Conservation (phyloP, 1,140 invertebrate species). For the Drosophila sturtevanti region DNA sequence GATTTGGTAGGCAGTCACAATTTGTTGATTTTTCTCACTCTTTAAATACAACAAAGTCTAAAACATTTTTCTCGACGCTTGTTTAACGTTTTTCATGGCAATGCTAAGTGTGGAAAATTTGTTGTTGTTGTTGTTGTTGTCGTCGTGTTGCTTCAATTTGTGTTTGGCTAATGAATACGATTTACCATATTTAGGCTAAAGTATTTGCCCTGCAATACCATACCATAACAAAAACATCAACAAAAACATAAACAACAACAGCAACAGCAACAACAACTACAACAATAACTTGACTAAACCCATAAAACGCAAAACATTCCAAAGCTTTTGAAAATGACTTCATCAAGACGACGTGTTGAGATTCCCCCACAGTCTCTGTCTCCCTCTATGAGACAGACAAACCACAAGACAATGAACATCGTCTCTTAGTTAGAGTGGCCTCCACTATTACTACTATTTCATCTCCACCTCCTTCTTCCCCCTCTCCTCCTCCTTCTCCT, state of each 20-base stretch:
- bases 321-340: constrained; percentile 42
- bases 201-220: constrained; percentile 29
- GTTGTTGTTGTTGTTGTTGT: constrained; percentile 21
- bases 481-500: neutral
- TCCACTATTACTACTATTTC: neutral
- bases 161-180: constrained; percentile 73
- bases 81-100: constrained; percentile 59
- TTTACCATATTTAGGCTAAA: constrained; percentile 62
- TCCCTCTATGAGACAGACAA: neutral
- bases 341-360: constrained; percentile 44
- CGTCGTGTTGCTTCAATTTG: constrained; percentile 67
- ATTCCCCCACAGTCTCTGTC: constrained; percentile 25
- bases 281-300: neutral
- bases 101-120: constrained; percentile 61
- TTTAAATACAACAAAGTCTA: too few relatives aligned
- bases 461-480: neutral
- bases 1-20: constrained; percentile 41
- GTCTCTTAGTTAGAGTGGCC: constrained; percentile 3
- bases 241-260: neutral
- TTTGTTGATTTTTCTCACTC: constrained; percentile 64
- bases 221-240: neutral
- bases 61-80: constrained; percentile 30
- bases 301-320: constrained; percentile 28
- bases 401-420: constrained; percentile 7
- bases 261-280: neutral